Evolutionary conservation across 2,113 vertebrate species (phyloP).

Genomic region (human): GRCh38 chr12:61776501-61777000

Average conservation of each 20-base stretch:
- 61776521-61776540: not conserved
- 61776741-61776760: not conserved
- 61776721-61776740: not conserved
- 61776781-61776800: not conserved
- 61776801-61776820: not conserved
- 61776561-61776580: not conserved
- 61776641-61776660: not conserved
- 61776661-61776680: not conserved
- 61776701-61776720: not conserved
- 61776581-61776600: not conserved
- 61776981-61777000: not conserved
- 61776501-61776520: not conserved
- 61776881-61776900: not conserved
- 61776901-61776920: not conserved
- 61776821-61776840: not conserved
- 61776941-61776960: not conserved
- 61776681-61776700: not conserved
- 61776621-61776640: not conserved
- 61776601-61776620: not conserved
- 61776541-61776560: not conserved
- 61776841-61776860: not conserved
- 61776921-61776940: not conserved
- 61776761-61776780: not conserved
- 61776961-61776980: not conserved
- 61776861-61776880: not conserved